Evolutionary conservation across 2,113 vertebrate genomes (phyloP), one percentile per base, ranked within the genome.

Genomic region (Cyrtonyx montezumae): DNA sequence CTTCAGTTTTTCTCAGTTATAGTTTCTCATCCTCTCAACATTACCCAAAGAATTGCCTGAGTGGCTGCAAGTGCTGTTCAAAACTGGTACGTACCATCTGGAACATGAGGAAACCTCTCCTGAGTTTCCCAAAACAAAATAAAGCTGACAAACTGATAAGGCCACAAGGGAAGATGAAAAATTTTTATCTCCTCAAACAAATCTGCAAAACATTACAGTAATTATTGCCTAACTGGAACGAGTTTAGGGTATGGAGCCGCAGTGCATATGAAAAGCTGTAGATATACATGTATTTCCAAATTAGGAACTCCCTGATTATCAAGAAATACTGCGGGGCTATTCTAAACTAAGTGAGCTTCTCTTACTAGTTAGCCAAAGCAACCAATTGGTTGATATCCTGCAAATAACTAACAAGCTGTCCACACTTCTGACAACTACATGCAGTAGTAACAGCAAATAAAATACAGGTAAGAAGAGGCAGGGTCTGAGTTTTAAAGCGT

Each of bases 111-210:
- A 93, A 91, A 62, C 11, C 19, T 42, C n/a, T 36, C 18, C 43
- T 37, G 85, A 80, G 74, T 63, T 89, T 83, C 82, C 90, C 46
- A 83, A 77, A 66, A 61, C 28, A 67, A 91, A 95, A 82, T 10
- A 19, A 90, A 90, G 42, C 42, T 77, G 58, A 40, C 28, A 85
- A 51, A 51, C 36, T 46, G 53, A 51, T 65, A 81, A 76, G 15
- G 46, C 19, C 70, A 79, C 45, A 66, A 69, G 26, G 56, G 37
- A 91, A 28, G n/a, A 58, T 17, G 26, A 25, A 67, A 84, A 58
- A 69, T 48, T 79, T 37, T 76, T 58, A 87, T 59, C 37, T 62
- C 15, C 18, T 59, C 45, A 45, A 66, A 17, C 42, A 77, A 88
- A 82, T 67, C 40, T 85, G 68, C n/a, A 85, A 80, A 88, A 49